Conservation (phyloP, 2,797 vertebrate species). For the Propithecus perrieri region DNA sequence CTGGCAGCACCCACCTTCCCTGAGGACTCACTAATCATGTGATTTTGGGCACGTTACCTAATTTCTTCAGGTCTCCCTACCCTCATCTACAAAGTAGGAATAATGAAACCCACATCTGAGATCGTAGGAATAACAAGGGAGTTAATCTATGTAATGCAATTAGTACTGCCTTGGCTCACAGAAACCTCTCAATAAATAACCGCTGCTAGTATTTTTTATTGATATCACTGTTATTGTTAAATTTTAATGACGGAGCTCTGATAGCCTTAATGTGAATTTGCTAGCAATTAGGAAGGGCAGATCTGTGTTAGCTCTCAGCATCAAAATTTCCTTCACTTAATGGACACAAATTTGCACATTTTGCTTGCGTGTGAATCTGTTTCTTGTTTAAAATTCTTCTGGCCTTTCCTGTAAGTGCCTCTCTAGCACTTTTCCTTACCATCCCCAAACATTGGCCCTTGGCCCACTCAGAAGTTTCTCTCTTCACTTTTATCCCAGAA, state of each 20-base stretch:
- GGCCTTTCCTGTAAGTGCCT: background rate
- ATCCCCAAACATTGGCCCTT: background rate
- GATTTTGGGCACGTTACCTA: background rate
- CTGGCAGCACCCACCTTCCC: background rate
- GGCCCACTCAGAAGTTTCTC: background rate
- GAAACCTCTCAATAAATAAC: background rate
- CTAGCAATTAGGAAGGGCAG: background rate
- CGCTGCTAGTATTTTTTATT: background rate
- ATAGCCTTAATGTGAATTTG: background rate
- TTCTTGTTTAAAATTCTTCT: slow-evolving; percentile 20
- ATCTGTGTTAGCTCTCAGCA: background rate
- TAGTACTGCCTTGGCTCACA: background rate
- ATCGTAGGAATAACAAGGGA: background rate
- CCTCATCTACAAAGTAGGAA: background rate
- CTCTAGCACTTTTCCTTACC: background rate
- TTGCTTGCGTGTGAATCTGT: background rate
- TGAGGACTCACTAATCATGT: background rate
- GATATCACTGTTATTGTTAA: background rate
- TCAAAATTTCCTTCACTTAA: background rate
- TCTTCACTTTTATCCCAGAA: background rate
- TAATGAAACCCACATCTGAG: background rate
- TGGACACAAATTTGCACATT: background rate
- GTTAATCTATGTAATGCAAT: background rate
- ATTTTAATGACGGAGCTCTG: background rate
- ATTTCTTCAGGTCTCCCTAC: background rate